phyloP scores from a whole-genome alignment of 2,797 vertebrate species.

The Gymnoscopelus braueri region DNA sequence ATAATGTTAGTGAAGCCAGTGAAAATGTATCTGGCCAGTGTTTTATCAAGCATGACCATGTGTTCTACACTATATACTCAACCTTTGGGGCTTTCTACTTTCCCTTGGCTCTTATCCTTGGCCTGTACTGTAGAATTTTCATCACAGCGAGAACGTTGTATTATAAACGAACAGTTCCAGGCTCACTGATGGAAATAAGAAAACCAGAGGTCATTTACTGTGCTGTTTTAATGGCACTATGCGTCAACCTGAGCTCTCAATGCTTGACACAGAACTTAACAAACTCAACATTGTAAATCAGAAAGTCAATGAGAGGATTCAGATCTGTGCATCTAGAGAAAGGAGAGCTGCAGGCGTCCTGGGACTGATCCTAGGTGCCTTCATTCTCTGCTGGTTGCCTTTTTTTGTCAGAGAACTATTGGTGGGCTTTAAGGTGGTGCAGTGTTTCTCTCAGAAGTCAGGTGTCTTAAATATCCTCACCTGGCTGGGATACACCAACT shows the following conservation, averaged over 20 bases:
- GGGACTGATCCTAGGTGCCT: constrained; percentile 84
- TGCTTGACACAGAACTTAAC: constrained; percentile 30
- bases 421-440: constrained; percentile 75
- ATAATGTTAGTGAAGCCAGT: constrained; percentile 24
- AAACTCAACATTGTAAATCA: constrained; percentile 4
- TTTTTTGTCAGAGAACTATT: constrained; percentile 86
- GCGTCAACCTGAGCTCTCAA: constrained; percentile 73
- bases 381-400: constrained; percentile 86
- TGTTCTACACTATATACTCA: constrained; percentile 83
- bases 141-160: constrained; percentile 83
- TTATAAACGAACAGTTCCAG: constrained; percentile 80
- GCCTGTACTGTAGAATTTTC: constrained; percentile 84
- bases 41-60: constrained; percentile 77
- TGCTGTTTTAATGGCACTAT: constrained; percentile 77
- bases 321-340: constrained; percentile 79
- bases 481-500: constrained; percentile 84
- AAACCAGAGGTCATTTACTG: constrained; percentile 71
- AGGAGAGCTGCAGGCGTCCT: constrained; percentile 83
- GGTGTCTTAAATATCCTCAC: constrained; percentile 75
- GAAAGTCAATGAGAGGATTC: constrained; percentile 66
- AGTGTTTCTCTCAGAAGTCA: constrained; percentile 74
- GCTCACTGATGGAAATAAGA: constrained; percentile 80
- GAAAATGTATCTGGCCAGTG: constrained; percentile 64
- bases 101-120: constrained; percentile 81
- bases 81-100: constrained; percentile 81